A percentile compares a stretch with the other conserved stretches of the same genome.
Evolutionary conservation across 2,797 vertebrate genomes (phyloP).

Genomic region (Naso thynnoides): DNA sequence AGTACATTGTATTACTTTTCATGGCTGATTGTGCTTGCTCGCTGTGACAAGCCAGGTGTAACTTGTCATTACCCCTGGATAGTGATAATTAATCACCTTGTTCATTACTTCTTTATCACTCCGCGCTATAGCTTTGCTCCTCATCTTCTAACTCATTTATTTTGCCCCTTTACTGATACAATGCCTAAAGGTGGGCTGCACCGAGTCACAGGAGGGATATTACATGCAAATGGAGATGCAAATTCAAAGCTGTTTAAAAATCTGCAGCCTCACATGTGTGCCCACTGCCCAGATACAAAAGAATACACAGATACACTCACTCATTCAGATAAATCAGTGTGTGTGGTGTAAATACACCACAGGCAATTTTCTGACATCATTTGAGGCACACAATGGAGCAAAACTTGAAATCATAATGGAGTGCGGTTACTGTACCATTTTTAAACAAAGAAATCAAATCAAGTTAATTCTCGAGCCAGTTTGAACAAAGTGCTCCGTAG

Average conservation of each 20-base stretch:
- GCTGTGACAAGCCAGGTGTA: not conserved
- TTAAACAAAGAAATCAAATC: conserved; percentile 24
- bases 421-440: not conserved
- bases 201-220: conserved; percentile 18
- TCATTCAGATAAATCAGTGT: not conserved
- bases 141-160: conserved; percentile 23
- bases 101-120: conserved; percentile 54
- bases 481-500: conserved; percentile 21
- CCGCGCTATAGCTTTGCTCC: conserved; percentile 7
- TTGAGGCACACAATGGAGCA: not conserved
- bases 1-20: not conserved
- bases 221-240: conserved; percentile 39
- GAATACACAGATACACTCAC: conserved; percentile 1
- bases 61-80: conserved; percentile 24
- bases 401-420: conserved; percentile 21
- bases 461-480: conserved; percentile 14
- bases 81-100: conserved; percentile 45
- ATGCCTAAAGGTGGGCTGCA: not conserved
- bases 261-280: not conserved
- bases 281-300: not conserved
- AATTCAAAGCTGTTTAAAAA: conserved; percentile 30
- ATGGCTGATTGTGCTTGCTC: not conserved
- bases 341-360: not conserved
- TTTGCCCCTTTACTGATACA: conserved; percentile 9
- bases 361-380: conserved; percentile 10